Evolutionary conservation across 2,888 invertebrate species (phyloP), one percentile per base, ranked within the genome.

Genomic region (Dynastes maya): DNA sequence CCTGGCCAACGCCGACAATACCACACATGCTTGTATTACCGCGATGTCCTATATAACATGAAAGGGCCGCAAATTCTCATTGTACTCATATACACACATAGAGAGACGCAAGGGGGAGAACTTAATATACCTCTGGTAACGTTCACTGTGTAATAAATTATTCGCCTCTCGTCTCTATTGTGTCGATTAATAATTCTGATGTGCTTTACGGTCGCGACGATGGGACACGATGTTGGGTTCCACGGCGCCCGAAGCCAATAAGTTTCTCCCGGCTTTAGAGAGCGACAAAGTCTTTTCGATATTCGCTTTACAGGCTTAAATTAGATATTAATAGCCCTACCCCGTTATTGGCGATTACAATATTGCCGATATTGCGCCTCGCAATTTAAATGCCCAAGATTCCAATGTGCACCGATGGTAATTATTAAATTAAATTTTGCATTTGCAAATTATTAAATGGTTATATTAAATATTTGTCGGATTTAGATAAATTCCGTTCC

Each of bases 41-140:
- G 29, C 68, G 81, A 74, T 78, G 78, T 80, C 82, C 75, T 72
- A n/a, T 9, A 40, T 40, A 40, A 72, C 40, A 72, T 72, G 58
- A 58, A 72, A 74, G 40, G 45, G 22, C 29, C 40, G 72, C 61
- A 74, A 74, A 74, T 74, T 74, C 40, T 74, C 61, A 74, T 74
- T 74, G 61, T 27, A 61, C 37, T 61, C 61, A 61, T 45, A 72
- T n/a, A 58, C 55, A n/a, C 55, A n/a, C 55, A 55, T 55, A 16
- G 11, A 55, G 11, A 16, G 11, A 53, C 16, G 45, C 61, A n/a
- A 55, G 16, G 16, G 55, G 1, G 72, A 74, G 72, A 74, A 74
- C 72, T 74, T 61, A 37, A 74, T 74, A 74, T 74, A 61, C 72
- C 61, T 37, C 32, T 74, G 27, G 49, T 27, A 61, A 40, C 61